phyloP scores from a whole-genome alignment of 2,113 vertebrate genomes.

The Gallinago undulata region DNA sequence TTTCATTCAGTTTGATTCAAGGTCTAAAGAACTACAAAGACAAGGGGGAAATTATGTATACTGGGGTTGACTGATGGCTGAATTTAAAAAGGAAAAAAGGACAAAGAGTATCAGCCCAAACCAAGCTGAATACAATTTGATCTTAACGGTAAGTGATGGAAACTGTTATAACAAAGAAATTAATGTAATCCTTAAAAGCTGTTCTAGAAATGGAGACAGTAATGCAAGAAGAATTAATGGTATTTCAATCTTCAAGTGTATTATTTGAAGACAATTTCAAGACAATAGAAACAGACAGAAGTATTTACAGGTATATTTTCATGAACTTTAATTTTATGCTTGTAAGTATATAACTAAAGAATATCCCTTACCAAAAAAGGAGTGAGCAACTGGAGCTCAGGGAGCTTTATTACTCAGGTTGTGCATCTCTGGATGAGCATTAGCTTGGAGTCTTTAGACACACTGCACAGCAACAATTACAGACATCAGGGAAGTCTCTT shows the following conservation, averaged over 20 bases:
- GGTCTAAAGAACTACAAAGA: not conserved
- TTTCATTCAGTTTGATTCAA: not conserved
- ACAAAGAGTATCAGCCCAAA: not conserved
- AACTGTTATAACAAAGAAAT: not conserved
- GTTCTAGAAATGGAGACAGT: not conserved
- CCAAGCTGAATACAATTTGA: not conserved
- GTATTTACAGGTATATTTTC: not conserved
- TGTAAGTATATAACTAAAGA: not conserved
- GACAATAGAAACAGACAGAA: not conserved
- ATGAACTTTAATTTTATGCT: not conserved
- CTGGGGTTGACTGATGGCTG: not conserved
- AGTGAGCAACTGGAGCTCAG: not conserved
- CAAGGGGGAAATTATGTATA: not conserved
- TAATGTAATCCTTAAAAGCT: not conserved
- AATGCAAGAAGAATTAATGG: not conserved
- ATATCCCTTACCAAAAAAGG: not conserved
- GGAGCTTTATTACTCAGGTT: not conserved
- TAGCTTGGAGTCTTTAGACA: not conserved
- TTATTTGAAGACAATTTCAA: not conserved
- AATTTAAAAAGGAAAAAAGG: not conserved
- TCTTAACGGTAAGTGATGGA: not conserved
- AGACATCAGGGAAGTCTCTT: not conserved
- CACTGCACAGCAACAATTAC: not conserved
- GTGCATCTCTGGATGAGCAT: not conserved
- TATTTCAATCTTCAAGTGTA: not conserved